A percentile compares a stretch with the other conserved stretches of the same genome.
Conservation (phyloP, 1,140 invertebrate genomes). For the Brachionus paranguensis region DNA sequence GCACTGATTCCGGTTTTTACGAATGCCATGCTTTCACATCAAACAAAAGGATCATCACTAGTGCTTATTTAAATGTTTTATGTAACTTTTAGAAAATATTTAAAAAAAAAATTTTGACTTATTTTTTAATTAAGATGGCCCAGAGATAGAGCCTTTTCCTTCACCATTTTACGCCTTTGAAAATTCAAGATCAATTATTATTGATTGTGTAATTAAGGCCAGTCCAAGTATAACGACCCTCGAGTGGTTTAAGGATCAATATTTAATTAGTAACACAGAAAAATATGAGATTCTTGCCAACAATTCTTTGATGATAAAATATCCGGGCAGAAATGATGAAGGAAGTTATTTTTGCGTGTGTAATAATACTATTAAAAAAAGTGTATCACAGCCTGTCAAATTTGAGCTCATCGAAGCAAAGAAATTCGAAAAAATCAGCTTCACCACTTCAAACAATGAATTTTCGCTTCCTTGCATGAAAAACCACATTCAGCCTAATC, state of each 20-base stretch:
- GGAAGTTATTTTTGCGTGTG: constrained; percentile 22
- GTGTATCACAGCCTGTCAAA: background rate
- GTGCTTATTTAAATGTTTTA: constrained; percentile 30
- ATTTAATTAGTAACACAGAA: constrained; percentile 13
- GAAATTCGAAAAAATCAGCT: background rate
- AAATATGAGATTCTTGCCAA: constrained; percentile 37
- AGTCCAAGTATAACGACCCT: constrained; percentile 1
- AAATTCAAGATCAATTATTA: background rate
- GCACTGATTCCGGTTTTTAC: constrained; percentile 34
- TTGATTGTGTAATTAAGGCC: constrained; percentile 3
- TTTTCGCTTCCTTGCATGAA: background rate
- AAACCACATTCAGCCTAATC: background rate
- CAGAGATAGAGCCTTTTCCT: constrained; percentile 30
- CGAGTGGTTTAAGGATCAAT: constrained; percentile 37
- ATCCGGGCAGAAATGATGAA: background rate
- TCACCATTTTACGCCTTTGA: constrained; percentile 9
- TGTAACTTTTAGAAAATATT: background rate
- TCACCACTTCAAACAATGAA: background rate
- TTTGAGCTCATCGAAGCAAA: background rate
- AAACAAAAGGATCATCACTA: constrained; percentile 2
- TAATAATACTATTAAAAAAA: constrained; percentile 30
- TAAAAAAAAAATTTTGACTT: background rate
- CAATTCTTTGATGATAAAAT: constrained; percentile 21
- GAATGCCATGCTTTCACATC: constrained; percentile 32
- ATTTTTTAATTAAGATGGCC: constrained; percentile 19